phyloP scores from a whole-genome alignment of 2,113 vertebrate species.

The Bubo scandiacus region DNA sequence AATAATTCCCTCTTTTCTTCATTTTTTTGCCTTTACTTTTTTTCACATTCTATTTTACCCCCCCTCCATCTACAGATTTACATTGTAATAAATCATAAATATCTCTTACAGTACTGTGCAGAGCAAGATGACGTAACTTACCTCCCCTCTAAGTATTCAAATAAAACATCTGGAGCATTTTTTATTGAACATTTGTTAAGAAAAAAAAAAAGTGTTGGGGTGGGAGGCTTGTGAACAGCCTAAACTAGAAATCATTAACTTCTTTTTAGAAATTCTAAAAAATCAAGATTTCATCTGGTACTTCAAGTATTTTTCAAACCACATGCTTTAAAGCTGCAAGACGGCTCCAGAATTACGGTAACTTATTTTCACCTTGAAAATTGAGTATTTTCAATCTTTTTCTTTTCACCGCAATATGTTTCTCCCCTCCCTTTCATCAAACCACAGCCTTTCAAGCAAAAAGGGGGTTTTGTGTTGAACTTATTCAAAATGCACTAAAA shows the following conservation, averaged over 20 bases:
- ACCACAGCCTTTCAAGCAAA: not conserved
- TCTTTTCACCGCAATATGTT: not conserved
- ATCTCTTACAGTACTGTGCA: not conserved
- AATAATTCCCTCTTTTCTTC: not conserved
- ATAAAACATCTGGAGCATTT: not conserved
- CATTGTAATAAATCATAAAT: not conserved
- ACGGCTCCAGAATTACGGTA: not conserved
- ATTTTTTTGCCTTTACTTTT: not conserved
- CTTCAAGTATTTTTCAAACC: not conserved
- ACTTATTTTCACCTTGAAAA: not conserved
- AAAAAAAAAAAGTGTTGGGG: rapidly evolving
- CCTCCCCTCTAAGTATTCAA: not conserved
- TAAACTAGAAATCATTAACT: not conserved
- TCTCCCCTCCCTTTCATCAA: not conserved
- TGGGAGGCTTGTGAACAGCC: not conserved
- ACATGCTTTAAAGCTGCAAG: not conserved
- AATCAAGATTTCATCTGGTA: not conserved
- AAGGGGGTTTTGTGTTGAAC: rapidly evolving
- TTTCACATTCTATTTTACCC: not conserved
- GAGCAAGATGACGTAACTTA: not conserved
- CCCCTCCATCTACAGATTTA: not conserved
- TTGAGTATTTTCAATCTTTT: not conserved
- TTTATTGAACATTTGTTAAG: not conserved
- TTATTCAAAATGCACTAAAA: not conserved
- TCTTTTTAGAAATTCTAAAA: not conserved